Evolutionary conservation across 64 coral and sea anemone genomes (phyloP).

Genomic region (Montipora efflorescens): DNA sequence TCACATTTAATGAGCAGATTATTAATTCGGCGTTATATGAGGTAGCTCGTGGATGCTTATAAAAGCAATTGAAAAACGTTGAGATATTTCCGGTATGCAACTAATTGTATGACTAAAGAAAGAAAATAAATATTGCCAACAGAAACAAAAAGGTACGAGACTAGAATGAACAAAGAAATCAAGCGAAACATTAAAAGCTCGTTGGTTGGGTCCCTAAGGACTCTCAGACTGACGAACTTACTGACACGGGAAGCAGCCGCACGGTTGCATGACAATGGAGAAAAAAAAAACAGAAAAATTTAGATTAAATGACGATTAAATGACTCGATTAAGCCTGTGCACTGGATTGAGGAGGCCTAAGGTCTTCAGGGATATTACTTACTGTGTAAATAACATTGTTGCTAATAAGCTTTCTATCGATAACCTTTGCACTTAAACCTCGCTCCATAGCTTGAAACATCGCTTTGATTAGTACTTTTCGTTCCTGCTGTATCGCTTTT

Average conservation of each 20-base stretch:
- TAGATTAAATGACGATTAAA: background rate
- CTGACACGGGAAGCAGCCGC: background rate
- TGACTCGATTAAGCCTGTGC: background rate
- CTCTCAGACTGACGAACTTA: background rate
- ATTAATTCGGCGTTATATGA: background rate
- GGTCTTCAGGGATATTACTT: slow-evolving; percentile 5
- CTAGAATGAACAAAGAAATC: background rate
- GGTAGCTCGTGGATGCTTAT: background rate
- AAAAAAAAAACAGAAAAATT: background rate
- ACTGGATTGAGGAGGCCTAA: background rate
- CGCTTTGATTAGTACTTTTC: background rate
- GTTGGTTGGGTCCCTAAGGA: background rate
- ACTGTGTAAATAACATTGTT: background rate
- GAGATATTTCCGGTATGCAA: background rate
- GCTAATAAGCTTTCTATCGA: background rate
- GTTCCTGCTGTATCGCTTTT: background rate
- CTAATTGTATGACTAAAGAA: background rate
- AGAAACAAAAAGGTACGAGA: background rate
- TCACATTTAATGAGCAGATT: too few relatives aligned
- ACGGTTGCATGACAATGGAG: background rate
- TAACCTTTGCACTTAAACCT: background rate
- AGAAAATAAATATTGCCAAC: background rate
- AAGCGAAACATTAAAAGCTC: background rate
- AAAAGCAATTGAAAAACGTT: background rate
- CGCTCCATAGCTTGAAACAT: background rate